phyloP scores from a whole-genome alignment of 1,140 invertebrate species.

The Cherax quadricarinatus region DNA sequence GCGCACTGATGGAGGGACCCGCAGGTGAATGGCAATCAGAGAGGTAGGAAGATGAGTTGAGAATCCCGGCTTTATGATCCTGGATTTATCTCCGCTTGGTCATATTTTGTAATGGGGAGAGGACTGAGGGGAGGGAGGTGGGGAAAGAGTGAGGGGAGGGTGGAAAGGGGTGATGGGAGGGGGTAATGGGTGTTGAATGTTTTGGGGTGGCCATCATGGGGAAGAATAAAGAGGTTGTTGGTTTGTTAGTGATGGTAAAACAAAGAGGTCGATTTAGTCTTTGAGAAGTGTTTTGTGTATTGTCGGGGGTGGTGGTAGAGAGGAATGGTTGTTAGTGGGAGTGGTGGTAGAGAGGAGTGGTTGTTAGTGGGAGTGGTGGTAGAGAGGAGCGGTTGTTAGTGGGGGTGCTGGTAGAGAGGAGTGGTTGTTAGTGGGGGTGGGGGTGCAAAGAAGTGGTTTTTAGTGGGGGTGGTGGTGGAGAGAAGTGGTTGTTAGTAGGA shows the following conservation, averaged over 20 bases:
- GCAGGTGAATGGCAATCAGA: slow-evolving; percentile 36
- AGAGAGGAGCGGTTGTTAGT: neutral
- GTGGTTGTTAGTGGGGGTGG: neutral
- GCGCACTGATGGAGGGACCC: slow-evolving; percentile 38
- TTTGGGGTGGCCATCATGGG: neutral
- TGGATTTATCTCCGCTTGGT: slow-evolving; percentile 33
- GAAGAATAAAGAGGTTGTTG: neutral
- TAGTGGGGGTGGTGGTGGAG: neutral
- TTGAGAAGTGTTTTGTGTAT: too few species aligned
- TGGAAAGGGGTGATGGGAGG: neutral
- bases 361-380: neutral
- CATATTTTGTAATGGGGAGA: slow-evolving; percentile 56
- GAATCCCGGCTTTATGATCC: slow-evolving; percentile 19
- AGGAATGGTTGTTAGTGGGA: neutral
- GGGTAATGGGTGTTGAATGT: neutral
- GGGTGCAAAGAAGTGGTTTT: neutral
- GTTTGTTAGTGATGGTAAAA: neutral
- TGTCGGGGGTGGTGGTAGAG: neutral
- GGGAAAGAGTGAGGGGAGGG: neutral
- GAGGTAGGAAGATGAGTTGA: slow-evolving; percentile 23
- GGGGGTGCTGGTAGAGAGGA: neutral
- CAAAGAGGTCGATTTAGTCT: neutral
- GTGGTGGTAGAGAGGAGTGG: neutral
- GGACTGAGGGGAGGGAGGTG: neutral
- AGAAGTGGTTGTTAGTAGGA: neutral